Evolutionary conservation across 2,888 invertebrate species (phyloP).

Genomic region (Bedellia somnulentella): DNA sequence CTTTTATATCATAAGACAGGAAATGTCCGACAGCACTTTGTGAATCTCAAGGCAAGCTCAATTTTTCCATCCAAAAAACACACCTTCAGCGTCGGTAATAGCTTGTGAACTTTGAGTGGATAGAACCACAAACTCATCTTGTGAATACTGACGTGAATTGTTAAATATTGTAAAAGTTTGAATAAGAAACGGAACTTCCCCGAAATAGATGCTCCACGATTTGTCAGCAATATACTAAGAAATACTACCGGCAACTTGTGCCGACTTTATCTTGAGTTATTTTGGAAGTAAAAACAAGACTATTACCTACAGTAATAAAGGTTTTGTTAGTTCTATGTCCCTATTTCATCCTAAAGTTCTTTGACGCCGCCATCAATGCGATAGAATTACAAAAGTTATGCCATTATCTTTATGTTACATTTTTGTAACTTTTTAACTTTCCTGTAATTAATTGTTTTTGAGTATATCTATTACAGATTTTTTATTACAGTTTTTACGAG

Average conservation of each 20-base stretch:
- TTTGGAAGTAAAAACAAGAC: constrained; percentile 36
- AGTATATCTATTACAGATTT: neutral
- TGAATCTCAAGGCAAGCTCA: too few species aligned
- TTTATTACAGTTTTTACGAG: neutral
- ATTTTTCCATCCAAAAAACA: too few species aligned
- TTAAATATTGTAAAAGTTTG: constrained; percentile 36
- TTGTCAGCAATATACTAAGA: constrained; percentile 16
- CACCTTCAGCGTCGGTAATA: too few species aligned
- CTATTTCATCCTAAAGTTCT: neutral
- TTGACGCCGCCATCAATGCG: neutral
- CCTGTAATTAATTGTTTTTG: neutral
- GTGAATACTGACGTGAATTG: constrained; percentile 22
- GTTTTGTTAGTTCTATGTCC: neutral
- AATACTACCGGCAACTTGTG: constrained; percentile 10
- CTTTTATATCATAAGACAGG: too few species aligned
- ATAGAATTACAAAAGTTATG: constrained; percentile 1
- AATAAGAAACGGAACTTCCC: constrained; percentile 17
- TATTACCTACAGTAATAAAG: constrained; percentile 17
- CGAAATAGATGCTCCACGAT: constrained; percentile 20
- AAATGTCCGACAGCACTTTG: too few species aligned
- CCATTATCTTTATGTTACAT: constrained; percentile 2
- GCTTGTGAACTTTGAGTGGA: too few species aligned
- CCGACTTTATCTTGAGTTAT: constrained; percentile 25
- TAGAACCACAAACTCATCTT: too few species aligned
- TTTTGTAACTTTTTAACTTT: neutral